phyloP scores from a whole-genome alignment of 2,888 invertebrate species.

The Anagyrus pseudococci region DNA sequence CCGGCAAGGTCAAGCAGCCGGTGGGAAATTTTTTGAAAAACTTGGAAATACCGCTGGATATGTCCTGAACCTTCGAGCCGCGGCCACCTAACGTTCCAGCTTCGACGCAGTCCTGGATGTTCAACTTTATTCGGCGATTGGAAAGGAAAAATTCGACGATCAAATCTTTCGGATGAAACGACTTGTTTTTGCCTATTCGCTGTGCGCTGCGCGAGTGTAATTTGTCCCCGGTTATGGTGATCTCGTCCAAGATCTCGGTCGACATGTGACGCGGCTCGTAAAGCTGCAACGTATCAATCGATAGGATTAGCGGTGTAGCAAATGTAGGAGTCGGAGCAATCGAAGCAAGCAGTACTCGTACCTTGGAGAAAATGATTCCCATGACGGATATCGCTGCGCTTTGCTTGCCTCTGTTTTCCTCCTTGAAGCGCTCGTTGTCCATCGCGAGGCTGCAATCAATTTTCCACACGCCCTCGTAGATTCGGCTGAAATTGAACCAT shows the following conservation, averaged over 20 bases:
- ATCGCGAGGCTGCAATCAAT: constrained; percentile 45
- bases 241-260: constrained; percentile 48
- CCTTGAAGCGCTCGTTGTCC: constrained; percentile 43
- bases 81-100: constrained; percentile 47
- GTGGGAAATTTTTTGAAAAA: constrained; percentile 48
- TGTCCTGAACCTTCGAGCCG: constrained; percentile 44
- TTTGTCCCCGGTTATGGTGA: constrained; percentile 51
- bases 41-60: constrained; percentile 44
- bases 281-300: constrained; percentile 13
- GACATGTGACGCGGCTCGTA: constrained; percentile 53
- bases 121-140: constrained; percentile 49
- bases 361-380: constrained; percentile 53
- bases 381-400: constrained; percentile 51
- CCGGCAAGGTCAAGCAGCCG: constrained; percentile 46
- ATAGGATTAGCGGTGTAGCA: neutral
- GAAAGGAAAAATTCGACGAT: constrained; percentile 54
- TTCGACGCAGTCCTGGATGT: constrained; percentile 53
- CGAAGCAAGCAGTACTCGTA: constrained; percentile 11
- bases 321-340: too few species aligned
- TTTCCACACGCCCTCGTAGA: constrained; percentile 48
- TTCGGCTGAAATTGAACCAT: constrained; percentile 51
- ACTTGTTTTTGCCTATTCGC: constrained; percentile 41
- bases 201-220: constrained; percentile 49
- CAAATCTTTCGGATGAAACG: constrained; percentile 48
- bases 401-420: constrained; percentile 44